Percentiles rank a stretch among this genome's conserved stretches.
Conservation (phyloP, 2,797 vertebrate species). For the Chlorospingus semifuscus region DNA sequence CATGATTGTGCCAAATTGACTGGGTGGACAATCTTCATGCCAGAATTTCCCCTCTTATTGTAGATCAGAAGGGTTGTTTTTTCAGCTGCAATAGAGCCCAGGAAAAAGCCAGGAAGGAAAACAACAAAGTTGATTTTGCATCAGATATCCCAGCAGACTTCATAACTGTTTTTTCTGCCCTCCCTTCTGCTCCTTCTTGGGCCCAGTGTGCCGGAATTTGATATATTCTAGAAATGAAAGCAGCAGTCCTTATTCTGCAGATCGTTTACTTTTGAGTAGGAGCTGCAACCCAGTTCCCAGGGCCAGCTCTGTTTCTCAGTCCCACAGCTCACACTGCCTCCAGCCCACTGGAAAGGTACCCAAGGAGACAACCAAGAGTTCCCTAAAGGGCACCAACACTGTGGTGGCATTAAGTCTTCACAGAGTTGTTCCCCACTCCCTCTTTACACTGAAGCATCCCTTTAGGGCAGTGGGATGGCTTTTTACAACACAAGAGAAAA, state of each 20-base stretch:
- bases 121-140: constrained; percentile 70
- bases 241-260: neutral
- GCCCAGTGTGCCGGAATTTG: constrained; percentile 28
- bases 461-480: neutral
- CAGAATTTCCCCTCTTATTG: constrained; percentile 73
- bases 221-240: constrained; percentile 67
- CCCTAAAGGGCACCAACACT: neutral
- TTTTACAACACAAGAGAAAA: neutral
- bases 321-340: neutral
- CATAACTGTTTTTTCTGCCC: constrained; percentile 55
- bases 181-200: constrained; percentile 55
- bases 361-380: neutral
- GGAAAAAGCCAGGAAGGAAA: constrained; percentile 71
- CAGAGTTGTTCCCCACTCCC: neutral
- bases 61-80: constrained; percentile 75
- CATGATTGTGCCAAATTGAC: constrained; percentile 70
- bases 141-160: constrained; percentile 68
- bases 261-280: neutral
- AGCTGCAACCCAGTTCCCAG: neutral
- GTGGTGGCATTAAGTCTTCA: neutral
- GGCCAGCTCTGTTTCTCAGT: neutral
- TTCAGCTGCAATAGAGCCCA: constrained; percentile 75
- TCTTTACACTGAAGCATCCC: neutral
- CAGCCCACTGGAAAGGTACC: neutral
- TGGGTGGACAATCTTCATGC: constrained; percentile 64